phyloP scores from a whole-genome alignment of 2,797 vertebrate species.

The Meda fulgida region DNA sequence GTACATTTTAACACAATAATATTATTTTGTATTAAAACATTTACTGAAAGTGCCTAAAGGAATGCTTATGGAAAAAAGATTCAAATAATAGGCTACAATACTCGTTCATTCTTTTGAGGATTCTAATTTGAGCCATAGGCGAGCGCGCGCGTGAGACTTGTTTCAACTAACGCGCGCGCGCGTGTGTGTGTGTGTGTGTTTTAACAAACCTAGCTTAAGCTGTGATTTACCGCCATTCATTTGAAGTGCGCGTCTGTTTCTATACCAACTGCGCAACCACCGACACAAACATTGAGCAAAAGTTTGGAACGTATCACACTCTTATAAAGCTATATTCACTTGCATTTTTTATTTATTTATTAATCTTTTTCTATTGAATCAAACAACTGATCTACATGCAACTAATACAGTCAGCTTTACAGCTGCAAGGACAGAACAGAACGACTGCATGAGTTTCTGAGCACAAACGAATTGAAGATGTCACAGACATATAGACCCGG shows the following conservation, averaged over 20 bases:
- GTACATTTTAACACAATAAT: background rate
- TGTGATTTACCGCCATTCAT: constrained; percentile 9
- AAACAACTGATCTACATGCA: too few relatives aligned
- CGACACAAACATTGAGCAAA: background rate
- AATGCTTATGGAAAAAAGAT: too few relatives aligned
- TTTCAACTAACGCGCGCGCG: too few relatives aligned
- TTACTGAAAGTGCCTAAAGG: background rate
- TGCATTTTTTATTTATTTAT: background rate
- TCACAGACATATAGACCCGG: constrained; percentile 74
- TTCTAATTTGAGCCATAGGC: background rate
- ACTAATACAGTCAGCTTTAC: background rate
- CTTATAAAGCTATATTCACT: background rate
- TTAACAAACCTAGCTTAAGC: background rate
- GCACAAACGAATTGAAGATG: background rate
- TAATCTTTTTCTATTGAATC: background rate
- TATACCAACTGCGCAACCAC: constrained; percentile 3
- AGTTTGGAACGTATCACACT: background rate
- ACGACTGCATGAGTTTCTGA: background rate
- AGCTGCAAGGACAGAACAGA: background rate
- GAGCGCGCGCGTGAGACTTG: too few relatives aligned
- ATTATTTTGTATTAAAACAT: background rate
- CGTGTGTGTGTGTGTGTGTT: too few relatives aligned
- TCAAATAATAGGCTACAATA: too few relatives aligned
- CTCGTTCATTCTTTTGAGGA: background rate
- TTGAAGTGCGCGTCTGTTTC: constrained; percentile 18